Conservation (phyloP, 1,140 invertebrate species). For the Pollicipes pollicipes region DNA sequence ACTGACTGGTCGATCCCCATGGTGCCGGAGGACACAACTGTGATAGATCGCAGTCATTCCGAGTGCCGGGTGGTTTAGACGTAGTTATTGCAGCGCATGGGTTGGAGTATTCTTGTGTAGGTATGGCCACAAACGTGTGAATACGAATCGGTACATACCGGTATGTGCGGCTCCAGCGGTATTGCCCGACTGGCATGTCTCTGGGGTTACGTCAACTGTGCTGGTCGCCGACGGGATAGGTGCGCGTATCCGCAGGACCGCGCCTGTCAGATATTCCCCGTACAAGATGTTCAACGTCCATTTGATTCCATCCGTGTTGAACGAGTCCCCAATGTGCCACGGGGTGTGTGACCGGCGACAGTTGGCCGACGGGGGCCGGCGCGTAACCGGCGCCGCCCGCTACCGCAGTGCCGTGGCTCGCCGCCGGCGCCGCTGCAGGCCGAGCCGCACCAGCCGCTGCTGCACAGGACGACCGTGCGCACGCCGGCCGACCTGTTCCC, state of each 20-base stretch:
- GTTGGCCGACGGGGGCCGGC: no score
- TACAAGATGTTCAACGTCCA: conserved; percentile 26
- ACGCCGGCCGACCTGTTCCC: conserved; percentile 56
- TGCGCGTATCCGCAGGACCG: neutral
- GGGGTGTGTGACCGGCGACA: conserved; percentile 18
- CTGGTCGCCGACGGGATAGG: no score
- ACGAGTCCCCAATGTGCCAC: conserved; percentile 6
- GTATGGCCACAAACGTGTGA: no score
- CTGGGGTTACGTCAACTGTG: no score
- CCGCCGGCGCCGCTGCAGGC: conserved; percentile 26
- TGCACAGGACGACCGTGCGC: conserved; percentile 46
- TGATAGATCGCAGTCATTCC: no score
- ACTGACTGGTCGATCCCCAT: conserved; percentile 21
- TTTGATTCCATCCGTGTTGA: conserved; percentile 19
- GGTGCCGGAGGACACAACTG: neutral
- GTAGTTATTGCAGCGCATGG: no score
- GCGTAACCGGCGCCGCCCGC: conserved; percentile 32
- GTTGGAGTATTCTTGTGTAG: no score
- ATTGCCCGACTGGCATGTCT: no score
- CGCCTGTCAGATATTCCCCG: conserved; percentile 20
- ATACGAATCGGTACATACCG: no score
- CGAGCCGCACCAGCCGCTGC: conserved; percentile 41
- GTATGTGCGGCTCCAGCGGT: no score
- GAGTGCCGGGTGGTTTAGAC: no score
- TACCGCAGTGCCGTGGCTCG: conserved; percentile 15